Base-by-base conservation (phyloP, 2,797 vertebrate species). In the Harpia harpyja region DNA sequence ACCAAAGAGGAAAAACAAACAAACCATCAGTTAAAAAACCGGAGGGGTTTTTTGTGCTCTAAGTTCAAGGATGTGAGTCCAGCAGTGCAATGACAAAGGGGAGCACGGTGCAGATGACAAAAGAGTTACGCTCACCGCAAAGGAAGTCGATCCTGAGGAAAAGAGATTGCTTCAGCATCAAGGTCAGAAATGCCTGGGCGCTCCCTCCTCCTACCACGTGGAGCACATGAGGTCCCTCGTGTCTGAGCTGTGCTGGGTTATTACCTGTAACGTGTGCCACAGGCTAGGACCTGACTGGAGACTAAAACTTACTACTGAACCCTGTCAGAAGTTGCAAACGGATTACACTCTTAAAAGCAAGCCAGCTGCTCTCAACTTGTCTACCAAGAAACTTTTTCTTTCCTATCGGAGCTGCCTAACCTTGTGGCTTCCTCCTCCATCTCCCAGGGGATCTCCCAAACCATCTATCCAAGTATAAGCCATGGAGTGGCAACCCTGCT, bases 21-120 rank as follows among this genome's bases (percentile, higher is more conserved):
- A 96, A 96, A 93, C 87, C 92, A 97, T 97, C 94, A 91, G 92
- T 97, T 95, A 95, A 97, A 96, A 97, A 93, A 96, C 1, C 54
- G 67, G 72, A 84, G 33, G 24, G 22, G 0, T 10, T 23, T 57
- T 93, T 94, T 87, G 74, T 87, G 80, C 77, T 93, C 64, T 7
- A 8, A 90, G 96, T 97, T 97, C 96, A 97, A 96, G 96, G 94
- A 95, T 96, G 88, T 64, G 85, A 94, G 89, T 70, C 85, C 94
- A 85, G 91, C 67, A 82, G 63, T 32, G 54, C 95, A 97, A 96
- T 97, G 96, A 95, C 94, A 96, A 94, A 96, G 78, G 76, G 80
- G 68, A 94, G 39, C 64, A 49, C 0, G 0, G 89, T 12, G 13
- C 68, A 91, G 82, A 93, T 93, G 89, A 94, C 91, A 95, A 86